Evolutionary conservation across 2,888 invertebrate genomes (phyloP), one percentile per base, ranked within the genome.

Genomic region (Neelides folsomi): DNA sequence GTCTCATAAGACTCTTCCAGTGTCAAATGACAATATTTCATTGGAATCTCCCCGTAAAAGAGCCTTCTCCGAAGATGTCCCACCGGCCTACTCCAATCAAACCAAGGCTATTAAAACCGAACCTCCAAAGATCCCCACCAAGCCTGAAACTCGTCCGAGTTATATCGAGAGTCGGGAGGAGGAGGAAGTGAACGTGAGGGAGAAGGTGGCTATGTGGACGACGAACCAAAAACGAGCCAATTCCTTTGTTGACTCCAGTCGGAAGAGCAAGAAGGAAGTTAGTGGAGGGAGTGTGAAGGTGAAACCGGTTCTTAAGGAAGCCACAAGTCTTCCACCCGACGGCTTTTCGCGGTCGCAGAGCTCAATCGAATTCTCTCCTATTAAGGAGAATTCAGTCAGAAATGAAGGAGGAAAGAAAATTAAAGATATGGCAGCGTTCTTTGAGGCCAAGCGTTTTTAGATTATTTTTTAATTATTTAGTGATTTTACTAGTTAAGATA

Each of bases 401-500:
- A 51, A 53, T 6, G 60, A 54, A 42, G 56, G 60, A 47, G 59
- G 60, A n/a, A 63, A 61, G 50, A 66, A 66, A 50, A 86, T 86
- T 65, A 79, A 81, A 65, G 84, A 86, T 69, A 84, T 86, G 79
- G 80, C 86, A 56, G 85, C 85, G 58, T 78, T 85, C 69, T 86
- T 86, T 68, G 86, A 86, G 71, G 81, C 82, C 69, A 79, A 64
- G 53, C 58, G 59, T 79, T 64, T 64, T 54, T 64, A 62, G 56
- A 37, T 15, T 13, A 42, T 12, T 40, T 39, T 40, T 45, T 12
- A 36, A 41, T 18, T 13, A 12, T 15, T 16, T 37, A 40, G 6
- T 47, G 8, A 38, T 10, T 19, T 37, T 37, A 47, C 2, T 12
- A 16, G 35, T 39, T 38, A 12, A 19, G 39, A 27, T 27, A 27